Base-by-base conservation (phyloP, 1,140 invertebrate species). In the Zaprionus africanus region DNA sequence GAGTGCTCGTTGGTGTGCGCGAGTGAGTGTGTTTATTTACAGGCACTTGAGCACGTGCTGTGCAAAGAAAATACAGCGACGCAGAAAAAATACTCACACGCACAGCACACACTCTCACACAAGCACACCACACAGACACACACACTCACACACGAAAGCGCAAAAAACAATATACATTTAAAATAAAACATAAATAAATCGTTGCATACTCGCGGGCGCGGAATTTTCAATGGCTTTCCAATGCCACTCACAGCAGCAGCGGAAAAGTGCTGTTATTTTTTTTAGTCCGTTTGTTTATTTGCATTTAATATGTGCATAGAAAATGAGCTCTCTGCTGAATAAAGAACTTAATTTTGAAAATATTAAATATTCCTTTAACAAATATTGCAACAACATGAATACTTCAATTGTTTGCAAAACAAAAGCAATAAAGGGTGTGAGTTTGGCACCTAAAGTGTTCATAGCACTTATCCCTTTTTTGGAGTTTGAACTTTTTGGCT, bases 11-110 rank as follows among this genome's bases (percentile, higher is more conserved):
- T 22, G 66, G 19, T 17, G 53, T 64, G 36, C 54, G 26, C 19
- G 53, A n/a, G 61, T 51, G 43, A 59, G 54, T 78, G 54, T 75
- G 57, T 76, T 72, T 84, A 72, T 90, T 76, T 81, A 84, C 85
- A 90, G 78, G 67, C 85, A 77, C 78, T 88, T 90, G 81, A 84
- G 85, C 85, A 88, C 85, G 85, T 87, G 84, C 83, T 88, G 73
- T 63, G 83, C 63, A 78, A 38, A 64, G 76, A 73, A 76, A 54
- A 77, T 41, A 70, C 31, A 59, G 19, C 19, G 22, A 51, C 3
- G 46, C 19, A 24, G n/a, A 58, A 34, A 59, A 38, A 59, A 38
- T 13, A 51, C 17, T 12, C 17, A 24, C 15, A 41, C 38, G n/a
- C 22, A n/a, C 57, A 41, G 13, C 36, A 38, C 41, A 68, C 38